Evolutionary conservation across 2,797 vertebrate species (phyloP).

Genomic region (Melanotaenia boesemani): DNA sequence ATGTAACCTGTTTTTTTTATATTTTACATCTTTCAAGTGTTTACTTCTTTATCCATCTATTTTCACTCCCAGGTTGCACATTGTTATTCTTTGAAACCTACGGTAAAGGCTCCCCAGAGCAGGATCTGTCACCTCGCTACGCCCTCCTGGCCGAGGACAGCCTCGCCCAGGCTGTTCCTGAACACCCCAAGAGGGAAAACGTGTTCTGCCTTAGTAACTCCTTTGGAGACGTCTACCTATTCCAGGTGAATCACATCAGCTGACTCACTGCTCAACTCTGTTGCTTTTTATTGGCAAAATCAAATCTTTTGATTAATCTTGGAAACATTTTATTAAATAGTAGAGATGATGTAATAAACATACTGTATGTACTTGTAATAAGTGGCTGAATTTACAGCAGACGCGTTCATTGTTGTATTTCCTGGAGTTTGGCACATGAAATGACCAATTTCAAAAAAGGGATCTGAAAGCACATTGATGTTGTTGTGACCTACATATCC

Average conservation of each 20-base stretch:
- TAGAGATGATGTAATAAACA: background rate
- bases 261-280: background rate
- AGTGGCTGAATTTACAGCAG: background rate
- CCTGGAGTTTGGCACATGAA: slow-evolving; percentile 15
- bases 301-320: background rate
- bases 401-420: background rate
- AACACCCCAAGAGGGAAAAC: slow-evolving; percentile 95
- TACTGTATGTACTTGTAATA: background rate
- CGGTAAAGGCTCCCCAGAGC: slow-evolving; percentile 87
- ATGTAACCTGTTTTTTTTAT: background rate
- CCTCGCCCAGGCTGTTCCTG: slow-evolving; percentile 92
- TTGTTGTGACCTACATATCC: slow-evolving; percentile 62
- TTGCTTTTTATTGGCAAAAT: background rate
- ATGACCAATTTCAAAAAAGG: slow-evolving; percentile 23
- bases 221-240: slow-evolving; percentile 93
- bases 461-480: background rate
- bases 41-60: background rate
- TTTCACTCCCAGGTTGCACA: slow-evolving; percentile 85
- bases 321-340: background rate
- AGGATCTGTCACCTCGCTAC: slow-evolving; percentile 87
- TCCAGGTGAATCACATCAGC: slow-evolving; percentile 85
- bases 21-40: background rate
- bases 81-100: slow-evolving; percentile 94
- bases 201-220: slow-evolving; percentile 97
- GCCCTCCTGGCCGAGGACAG: slow-evolving; percentile 93